Evolutionary conservation across 2,888 invertebrate species (phyloP).

Genomic region (Melanargia galathea): DNA sequence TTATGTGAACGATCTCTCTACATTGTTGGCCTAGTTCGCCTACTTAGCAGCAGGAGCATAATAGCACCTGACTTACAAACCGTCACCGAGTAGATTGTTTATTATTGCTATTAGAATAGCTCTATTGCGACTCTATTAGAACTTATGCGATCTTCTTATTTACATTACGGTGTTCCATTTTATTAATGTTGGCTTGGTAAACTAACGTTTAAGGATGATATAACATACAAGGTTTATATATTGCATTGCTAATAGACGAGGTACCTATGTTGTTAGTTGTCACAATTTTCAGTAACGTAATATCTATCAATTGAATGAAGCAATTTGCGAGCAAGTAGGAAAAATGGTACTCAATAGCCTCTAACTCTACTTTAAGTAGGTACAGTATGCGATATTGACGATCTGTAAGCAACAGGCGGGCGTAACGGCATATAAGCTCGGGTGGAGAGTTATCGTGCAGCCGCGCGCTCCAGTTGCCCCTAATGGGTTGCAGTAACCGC

Average conservation of each 20-base stretch:
- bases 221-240: not conserved
- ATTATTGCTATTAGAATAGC: slow-evolving; percentile 31
- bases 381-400: not conserved
- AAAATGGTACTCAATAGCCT: too few relatives aligned
- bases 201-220: not conserved
- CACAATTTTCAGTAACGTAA: not conserved
- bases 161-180: slow-evolving; percentile 6
- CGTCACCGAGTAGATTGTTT: slow-evolving; percentile 32
- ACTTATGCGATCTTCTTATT: slow-evolving; percentile 6
- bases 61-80: slow-evolving; percentile 36
- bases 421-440: slow-evolving; percentile 25
- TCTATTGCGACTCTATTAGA: slow-evolving; percentile 26
- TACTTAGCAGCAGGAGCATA: slow-evolving; percentile 31
- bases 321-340: too few relatives aligned
- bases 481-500: slow-evolving; percentile 33
- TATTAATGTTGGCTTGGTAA: slow-evolving; percentile 4
- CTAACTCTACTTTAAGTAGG: not conserved
- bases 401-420: not conserved
- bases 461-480: slow-evolving; percentile 32
- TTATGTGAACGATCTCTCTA: slow-evolving; percentile 22
- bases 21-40: slow-evolving; percentile 34
- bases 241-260: not conserved
- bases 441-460: slow-evolving; percentile 22
- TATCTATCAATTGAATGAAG: too few relatives aligned
- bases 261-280: not conserved